Evolutionary conservation across 2,797 vertebrate genomes (phyloP), one percentile per base, ranked within the genome.

Genomic region (Lycodopsis pacificus): DNA sequence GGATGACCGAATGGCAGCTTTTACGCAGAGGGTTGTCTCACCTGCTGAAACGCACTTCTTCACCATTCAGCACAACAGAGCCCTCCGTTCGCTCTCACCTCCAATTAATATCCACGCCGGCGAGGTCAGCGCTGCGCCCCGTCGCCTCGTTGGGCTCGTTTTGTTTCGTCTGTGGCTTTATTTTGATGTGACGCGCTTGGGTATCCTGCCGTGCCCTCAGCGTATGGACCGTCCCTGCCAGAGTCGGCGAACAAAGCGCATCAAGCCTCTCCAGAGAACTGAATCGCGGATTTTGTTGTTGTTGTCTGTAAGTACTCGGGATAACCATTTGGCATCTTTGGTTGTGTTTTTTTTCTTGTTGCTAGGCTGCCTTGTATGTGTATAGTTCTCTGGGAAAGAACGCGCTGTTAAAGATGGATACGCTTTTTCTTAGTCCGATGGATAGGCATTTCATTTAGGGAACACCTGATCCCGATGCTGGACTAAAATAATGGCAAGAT

Each of bases 21-120:
- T 96, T 94, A 94, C 95, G 94, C 94, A 93, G 91, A 91, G 93
- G 89, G 92, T 90, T 71, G 92, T 91, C 94, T 95, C 94, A 96
- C 95, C 95, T 96, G 95, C 94, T 93, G 87, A 90, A 93, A 92
- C 92, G 87, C 94, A 83, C 92, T 90, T 79, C 91, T 90, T 76
- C 91, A 79, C 86, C 91, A 79, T 85, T 83, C 91, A 88, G 74
- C 87, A 63, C 86, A 82, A 83, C 91, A 79, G 81, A 88, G 79
- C 73, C 42, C 27, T 82, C 71, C 71, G 68, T 76, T 58, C 81
- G 74, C 85, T 53, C 91, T 85, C 90, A 82, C 76, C 76, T 85
- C 84, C 92, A 93, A 92, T 94, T 93, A 93, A 93, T 89, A 90
- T 88, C 83, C 88, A 62, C 87, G 70, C 85, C 68, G 32, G 82